Percentiles rank a stretch among this genome's conserved stretches.
Evolutionary conservation across 2,113 vertebrate species (phyloP).

Genomic region (Cacatua alba): DNA sequence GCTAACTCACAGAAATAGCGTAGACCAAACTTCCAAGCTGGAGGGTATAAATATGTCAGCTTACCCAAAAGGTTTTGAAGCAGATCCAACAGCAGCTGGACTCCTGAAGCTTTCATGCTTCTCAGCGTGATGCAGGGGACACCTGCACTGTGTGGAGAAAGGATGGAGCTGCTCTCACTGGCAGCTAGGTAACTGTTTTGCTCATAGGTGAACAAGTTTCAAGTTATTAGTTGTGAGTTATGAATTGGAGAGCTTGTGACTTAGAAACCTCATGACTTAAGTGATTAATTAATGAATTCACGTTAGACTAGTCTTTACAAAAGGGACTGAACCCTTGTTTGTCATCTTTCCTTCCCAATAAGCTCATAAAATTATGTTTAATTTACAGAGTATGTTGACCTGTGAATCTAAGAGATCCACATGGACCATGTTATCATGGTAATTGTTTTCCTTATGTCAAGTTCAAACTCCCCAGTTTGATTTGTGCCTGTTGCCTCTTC

Average conservation of each 20-base stretch:
- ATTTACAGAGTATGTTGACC: not conserved
- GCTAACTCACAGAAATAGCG: not conserved
- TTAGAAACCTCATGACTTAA: not conserved
- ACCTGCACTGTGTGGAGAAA: rapidly evolving
- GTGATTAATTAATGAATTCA: not conserved
- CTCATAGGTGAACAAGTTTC: rapidly evolving
- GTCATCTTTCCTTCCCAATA: not conserved
- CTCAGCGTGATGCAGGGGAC: not conserved
- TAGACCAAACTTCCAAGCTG: not conserved
- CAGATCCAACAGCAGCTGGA: not conserved
- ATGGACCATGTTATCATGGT: not conserved
- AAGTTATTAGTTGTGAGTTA: not conserved
- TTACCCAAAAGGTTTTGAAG: not conserved
- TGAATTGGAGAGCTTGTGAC: not conserved
- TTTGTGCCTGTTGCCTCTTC: not conserved
- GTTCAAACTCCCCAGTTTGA: not conserved
- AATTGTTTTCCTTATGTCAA: not conserved
- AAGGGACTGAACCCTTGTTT: not conserved
- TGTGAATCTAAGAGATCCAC: not conserved
- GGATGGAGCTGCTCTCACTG: not conserved
- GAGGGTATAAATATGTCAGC: not conserved
- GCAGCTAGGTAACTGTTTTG: not conserved
- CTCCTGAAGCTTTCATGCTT: not conserved
- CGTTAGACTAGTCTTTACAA: not conserved
- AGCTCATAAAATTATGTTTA: not conserved